Evolutionary conservation across 1,140 invertebrate species (phyloP).

Genomic region (Ostrea denselamellosa): DNA sequence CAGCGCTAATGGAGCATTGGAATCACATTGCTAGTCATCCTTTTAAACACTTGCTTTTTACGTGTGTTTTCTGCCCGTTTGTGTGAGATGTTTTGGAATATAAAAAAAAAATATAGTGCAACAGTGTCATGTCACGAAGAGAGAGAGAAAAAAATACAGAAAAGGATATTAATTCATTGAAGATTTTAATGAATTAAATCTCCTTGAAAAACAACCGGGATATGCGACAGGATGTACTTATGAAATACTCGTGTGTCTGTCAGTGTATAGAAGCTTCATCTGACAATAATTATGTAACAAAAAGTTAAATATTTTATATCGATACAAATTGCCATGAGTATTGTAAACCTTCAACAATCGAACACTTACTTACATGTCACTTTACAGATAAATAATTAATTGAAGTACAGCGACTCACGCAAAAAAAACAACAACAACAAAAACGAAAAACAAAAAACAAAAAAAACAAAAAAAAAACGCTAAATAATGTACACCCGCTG

Average conservation of each 20-base stretch:
- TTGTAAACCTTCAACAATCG: too few relatives aligned
- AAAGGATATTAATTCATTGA: too few relatives aligned
- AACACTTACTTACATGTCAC: too few relatives aligned
- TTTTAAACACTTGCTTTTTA: slow-evolving; percentile 26
- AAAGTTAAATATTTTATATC: background rate
- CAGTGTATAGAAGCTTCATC: background rate
- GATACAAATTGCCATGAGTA: background rate
- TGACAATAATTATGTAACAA: background rate
- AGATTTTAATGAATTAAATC: too few relatives aligned
- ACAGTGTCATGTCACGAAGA: background rate
- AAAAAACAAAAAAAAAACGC: too few relatives aligned
- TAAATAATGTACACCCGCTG: background rate
- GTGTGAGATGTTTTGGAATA: background rate
- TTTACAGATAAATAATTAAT: too few relatives aligned
- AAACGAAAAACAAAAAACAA: too few relatives aligned
- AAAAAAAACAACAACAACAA: too few relatives aligned
- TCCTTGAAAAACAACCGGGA: too few relatives aligned
- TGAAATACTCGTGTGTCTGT: background rate
- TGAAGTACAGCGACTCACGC: too few relatives aligned
- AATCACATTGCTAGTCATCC: slow-evolving; percentile 7
- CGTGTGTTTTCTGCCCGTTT: background rate
- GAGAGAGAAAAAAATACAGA: background rate
- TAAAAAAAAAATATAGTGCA: background rate
- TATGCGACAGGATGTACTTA: background rate
- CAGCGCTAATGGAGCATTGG: slow-evolving; percentile 14